Evolutionary conservation across 2,797 vertebrate genomes (phyloP).

Genomic region (Sphenodon punctatus): DNA sequence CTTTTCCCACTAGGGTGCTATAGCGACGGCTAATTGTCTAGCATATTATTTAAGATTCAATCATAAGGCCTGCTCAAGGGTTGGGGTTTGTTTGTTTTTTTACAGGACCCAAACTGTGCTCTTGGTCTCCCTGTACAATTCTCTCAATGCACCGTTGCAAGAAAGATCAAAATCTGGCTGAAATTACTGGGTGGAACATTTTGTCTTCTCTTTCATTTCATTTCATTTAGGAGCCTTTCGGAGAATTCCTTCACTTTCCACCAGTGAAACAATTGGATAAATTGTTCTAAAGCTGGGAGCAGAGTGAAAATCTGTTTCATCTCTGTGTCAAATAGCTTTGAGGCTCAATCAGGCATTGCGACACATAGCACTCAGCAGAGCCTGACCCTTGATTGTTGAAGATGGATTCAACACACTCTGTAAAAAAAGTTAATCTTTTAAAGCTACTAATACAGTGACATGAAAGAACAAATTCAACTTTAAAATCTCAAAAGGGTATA

Average conservation of each 20-base stretch:
- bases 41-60: not conserved
- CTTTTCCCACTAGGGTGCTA: not conserved
- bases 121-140: not conserved
- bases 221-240: not conserved
- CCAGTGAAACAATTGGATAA: not conserved
- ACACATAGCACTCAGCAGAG: not conserved
- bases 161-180: not conserved
- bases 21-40: not conserved
- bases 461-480: not conserved
- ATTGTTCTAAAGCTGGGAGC: not conserved
- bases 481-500: not conserved
- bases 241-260: not conserved
- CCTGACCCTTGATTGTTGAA: not conserved
- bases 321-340: not conserved
- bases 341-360: not conserved
- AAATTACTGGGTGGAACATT: too few relatives aligned
- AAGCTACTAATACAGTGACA: not conserved
- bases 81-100: too few relatives aligned
- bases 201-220: too few relatives aligned
- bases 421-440: not conserved
- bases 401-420: not conserved
- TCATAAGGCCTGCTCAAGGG: not conserved
- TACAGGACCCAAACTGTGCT: not conserved
- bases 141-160: not conserved
- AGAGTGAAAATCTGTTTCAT: not conserved